These are phyloP conservation scores for Merops nubicus DNA, from an alignment of 2,113 vertebrate species.

Conservation along the genomic window DNA sequence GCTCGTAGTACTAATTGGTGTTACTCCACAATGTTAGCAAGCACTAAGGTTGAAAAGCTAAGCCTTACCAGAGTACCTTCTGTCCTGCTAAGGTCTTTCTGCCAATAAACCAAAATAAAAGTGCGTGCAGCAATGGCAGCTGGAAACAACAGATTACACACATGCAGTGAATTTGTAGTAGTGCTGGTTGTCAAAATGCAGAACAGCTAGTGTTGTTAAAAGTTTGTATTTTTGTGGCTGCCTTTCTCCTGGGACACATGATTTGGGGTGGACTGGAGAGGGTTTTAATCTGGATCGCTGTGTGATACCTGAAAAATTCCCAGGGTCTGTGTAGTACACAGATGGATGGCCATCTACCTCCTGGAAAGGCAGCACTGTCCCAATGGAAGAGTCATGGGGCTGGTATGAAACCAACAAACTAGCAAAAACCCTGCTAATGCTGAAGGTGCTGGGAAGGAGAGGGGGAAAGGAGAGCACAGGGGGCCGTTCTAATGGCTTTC, in stretches of 20 bases:
- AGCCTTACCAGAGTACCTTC: background rate
- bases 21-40: background rate
- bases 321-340: background rate
- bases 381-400: background rate
- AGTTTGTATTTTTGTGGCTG: background rate
- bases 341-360: background rate
- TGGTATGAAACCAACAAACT: too few species aligned
- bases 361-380: background rate
- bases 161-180: background rate
- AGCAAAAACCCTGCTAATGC: background rate
- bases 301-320: background rate
- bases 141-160: background rate
- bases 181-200: rapidly evolving
- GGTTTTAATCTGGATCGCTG: background rate
- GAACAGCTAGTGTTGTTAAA: background rate
- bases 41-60: background rate
- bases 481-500: background rate
- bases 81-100: background rate
- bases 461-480: too few species aligned
- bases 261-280: background rate
- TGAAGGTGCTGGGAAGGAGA: background rate
- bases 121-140: background rate
- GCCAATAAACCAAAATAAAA: background rate
- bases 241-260: background rate
- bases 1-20: rapidly evolving